A percentile compares a stretch with the other conserved stretches of the same genome.
Evolutionary conservation across 2,888 invertebrate species (phyloP).

Genomic region (Ophion slaviceki): DNA sequence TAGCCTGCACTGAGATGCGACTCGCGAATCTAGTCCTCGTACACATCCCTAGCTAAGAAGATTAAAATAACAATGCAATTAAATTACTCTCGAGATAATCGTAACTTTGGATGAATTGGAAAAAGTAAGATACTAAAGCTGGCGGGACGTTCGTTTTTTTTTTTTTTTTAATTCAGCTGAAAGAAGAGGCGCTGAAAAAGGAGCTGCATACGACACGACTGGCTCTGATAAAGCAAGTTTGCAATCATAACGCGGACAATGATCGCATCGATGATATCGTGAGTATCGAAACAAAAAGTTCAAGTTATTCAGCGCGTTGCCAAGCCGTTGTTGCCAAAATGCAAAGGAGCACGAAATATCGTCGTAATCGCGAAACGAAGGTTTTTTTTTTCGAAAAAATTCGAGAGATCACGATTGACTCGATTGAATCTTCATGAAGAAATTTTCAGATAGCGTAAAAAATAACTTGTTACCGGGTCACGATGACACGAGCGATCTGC

Average conservation of each 20-base stretch:
- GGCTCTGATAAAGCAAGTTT: constrained; percentile 88
- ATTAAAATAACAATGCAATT: not conserved
- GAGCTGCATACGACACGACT: constrained; percentile 92
- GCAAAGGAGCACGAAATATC: not conserved
- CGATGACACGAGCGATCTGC: not conserved
- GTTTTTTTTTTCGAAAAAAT: not conserved
- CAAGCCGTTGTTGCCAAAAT: not conserved
- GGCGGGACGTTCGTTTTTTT: constrained; percentile 56
- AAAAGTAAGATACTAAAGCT: constrained; percentile 33
- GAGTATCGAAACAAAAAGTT: constrained; percentile 77
- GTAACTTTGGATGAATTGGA: not conserved
- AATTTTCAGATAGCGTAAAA: constrained; percentile 23
- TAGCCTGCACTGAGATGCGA: constrained; percentile 38
- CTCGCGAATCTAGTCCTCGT: constrained; percentile 60
- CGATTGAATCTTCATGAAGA: constrained; percentile 32
- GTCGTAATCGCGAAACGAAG: not conserved
- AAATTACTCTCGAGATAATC: constrained; percentile 1
- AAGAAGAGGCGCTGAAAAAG: constrained; percentile 90
- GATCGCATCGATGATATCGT: constrained; percentile 86
- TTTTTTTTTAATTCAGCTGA: constrained; percentile 85
- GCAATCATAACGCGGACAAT: constrained; percentile 87
- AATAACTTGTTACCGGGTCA: not conserved
- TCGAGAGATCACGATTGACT: constrained; percentile 41
- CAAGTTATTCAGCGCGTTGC: constrained; percentile 36
- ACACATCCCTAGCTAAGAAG: constrained; percentile 53